phyloP scores from a whole-genome alignment of 2,888 invertebrate species.

The Proisotoma minuta region DNA sequence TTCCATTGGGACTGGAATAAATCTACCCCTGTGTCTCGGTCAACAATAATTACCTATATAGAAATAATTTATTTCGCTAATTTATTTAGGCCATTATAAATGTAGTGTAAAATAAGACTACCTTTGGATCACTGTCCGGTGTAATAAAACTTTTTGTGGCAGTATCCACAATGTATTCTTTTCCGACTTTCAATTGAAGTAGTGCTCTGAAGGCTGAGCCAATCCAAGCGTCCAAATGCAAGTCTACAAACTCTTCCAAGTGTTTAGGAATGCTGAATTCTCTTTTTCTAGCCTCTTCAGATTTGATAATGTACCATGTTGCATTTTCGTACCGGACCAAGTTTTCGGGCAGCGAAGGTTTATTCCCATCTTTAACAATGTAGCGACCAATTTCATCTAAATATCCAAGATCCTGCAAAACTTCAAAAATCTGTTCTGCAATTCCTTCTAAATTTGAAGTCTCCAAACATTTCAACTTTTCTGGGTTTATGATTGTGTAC shows the following conservation, averaged over 20 bases:
- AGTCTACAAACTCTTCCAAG: not conserved
- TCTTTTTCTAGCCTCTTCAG: not conserved
- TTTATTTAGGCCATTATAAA: too few species aligned
- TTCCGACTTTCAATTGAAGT: not conserved
- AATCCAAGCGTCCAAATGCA: not conserved
- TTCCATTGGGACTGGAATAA: not conserved
- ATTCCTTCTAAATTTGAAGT: not conserved
- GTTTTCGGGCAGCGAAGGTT: not conserved
- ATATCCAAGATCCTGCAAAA: not conserved
- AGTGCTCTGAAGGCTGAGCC: not conserved
- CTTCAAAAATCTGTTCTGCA: not conserved
- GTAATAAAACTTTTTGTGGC: not conserved
- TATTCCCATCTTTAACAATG: not conserved
- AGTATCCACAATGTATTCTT: conserved; percentile 1
- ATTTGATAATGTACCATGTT: not conserved
- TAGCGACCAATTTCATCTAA: not conserved
- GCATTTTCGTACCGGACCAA: not conserved
- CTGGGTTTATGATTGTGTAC: not conserved
- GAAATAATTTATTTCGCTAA: too few species aligned
- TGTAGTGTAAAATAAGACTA: too few species aligned
- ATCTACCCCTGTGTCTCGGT: not conserved
- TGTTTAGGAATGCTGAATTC: not conserved
- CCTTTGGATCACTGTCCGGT: not conserved
- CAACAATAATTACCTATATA: conserved; percentile 2
- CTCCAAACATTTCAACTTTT: not conserved